Percentiles rank a stretch among this genome's conserved stretches.
These are phyloP conservation scores for Ceratina japonica DNA, from an alignment of 1,140 invertebrate species.

Conservation along the genomic window DNA sequence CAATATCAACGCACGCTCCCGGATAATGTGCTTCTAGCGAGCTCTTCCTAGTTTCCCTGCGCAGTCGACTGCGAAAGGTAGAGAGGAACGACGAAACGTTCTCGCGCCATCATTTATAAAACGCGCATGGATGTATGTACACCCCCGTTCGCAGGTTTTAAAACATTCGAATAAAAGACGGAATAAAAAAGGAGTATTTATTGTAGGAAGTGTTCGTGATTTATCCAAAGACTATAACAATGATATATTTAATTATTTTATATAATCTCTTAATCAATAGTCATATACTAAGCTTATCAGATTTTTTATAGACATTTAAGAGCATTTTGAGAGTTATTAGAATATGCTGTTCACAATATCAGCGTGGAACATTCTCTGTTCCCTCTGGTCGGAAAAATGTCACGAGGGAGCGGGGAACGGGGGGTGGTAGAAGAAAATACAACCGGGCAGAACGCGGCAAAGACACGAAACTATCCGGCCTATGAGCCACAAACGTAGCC, in stretches of 20 bases:
- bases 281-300: too few relatives aligned
- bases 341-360: slow-evolving; percentile 32
- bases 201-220: too few relatives aligned
- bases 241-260: too few relatives aligned
- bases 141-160: neutral
- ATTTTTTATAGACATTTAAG: too few relatives aligned
- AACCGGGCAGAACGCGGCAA: slow-evolving; percentile 5
- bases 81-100: slow-evolving; percentile 47
- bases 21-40: slow-evolving; percentile 39
- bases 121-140: neutral
- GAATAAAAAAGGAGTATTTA: too few relatives aligned
- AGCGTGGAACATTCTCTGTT: slow-evolving; percentile 56
- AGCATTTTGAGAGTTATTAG: too few relatives aligned
- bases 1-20: slow-evolving; percentile 27
- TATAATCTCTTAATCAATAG: too few relatives aligned
- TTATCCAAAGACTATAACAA: too few relatives aligned
- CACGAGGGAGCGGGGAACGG: neutral
- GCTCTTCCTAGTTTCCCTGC: slow-evolving; percentile 35
- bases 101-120: slow-evolving; percentile 57
- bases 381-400: slow-evolving; percentile 25
- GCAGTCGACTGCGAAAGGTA: slow-evolving; percentile 43
- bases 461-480: slow-evolving; percentile 49
- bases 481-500: slow-evolving; percentile 40
- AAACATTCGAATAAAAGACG: too few relatives aligned
- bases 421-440: slow-evolving; percentile 22